Evolutionary conservation across 2,888 invertebrate genomes (phyloP), one percentile per base, ranked within the genome.

Genomic region (Amaurobius ferox): DNA sequence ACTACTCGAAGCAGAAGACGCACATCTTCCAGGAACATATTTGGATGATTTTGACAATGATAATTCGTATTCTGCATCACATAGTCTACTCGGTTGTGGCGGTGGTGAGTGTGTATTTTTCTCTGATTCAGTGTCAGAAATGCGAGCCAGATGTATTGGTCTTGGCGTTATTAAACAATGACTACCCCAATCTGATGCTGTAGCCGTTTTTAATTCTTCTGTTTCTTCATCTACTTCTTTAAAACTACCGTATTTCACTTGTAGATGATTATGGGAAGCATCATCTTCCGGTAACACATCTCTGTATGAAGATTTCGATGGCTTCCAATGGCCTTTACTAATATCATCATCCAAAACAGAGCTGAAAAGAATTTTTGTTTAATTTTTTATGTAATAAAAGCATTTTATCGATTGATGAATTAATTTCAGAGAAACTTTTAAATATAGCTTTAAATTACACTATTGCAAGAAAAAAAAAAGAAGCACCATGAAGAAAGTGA

Each of bases 161-260:
- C 7, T 72, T 16, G 86, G 86, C 1, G 86, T 86, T 32, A 86
- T 86, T 0, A 86, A 68, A 32, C 86, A 86, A 23, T 86, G 79
- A 6, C 71, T 86, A 1, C 79, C 76, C 79, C 86, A 79, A n/a
- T 79, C 76, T 26, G 62, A 16, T 13, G 79, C 32, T 0, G 19
- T 35, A 9, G 62, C 64, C 11, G 28, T 32, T 39, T 55, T 73
- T 0, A 74, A 29, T 48, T 86, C 86, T 70, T 79, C 79, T 9
- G 48, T 66, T 70, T 86, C 86, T 64, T 86, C 86, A 23, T 86
- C 86, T 0, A 68, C 68, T 39, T 86, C 86, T 11, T 76, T 79
- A 66, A 86, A 86, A 32, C 79, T 79, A 19, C 86, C 86, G 26
- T 79, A 86, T 19, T 39, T 86, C 30, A 73, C 74, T n/a, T 86